Evolutionary conservation across 2,888 invertebrate genomes (phyloP).

Genomic region (Cenopis cana): DNA sequence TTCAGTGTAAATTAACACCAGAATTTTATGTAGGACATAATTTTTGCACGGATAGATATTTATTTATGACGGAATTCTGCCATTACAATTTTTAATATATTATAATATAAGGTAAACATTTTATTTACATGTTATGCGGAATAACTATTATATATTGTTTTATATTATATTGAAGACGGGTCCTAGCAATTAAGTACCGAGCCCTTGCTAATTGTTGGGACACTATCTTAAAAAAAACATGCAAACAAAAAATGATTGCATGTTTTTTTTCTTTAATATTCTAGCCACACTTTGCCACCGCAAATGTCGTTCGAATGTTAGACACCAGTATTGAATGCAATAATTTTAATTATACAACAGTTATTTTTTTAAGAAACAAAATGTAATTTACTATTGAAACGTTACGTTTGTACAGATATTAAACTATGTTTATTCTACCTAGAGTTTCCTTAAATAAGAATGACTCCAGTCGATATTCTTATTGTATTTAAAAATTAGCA

Average conservation of each 20-base stretch:
- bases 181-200: slow-evolving; percentile 68
- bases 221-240: slow-evolving; percentile 58
- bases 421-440: slow-evolving; percentile 27
- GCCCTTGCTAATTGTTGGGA: slow-evolving; percentile 74
- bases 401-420: slow-evolving; percentile 38
- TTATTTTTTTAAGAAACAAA: slow-evolving; percentile 39
- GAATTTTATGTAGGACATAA: slow-evolving; percentile 32
- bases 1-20: slow-evolving; percentile 48
- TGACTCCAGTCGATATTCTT: slow-evolving; percentile 68
- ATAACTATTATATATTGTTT: slow-evolving; percentile 61
- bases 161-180: slow-evolving; percentile 57
- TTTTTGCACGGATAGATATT: slow-evolving; percentile 40
- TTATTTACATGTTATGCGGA: slow-evolving; percentile 62
- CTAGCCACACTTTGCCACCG: slow-evolving; percentile 52
- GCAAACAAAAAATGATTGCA: slow-evolving; percentile 46
- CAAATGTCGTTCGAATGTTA: slow-evolving; percentile 51
- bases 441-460: slow-evolving; percentile 28
- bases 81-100: slow-evolving; percentile 37
- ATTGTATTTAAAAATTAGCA: slow-evolving; percentile 66
- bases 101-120: slow-evolving; percentile 34
- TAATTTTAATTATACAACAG: slow-evolving; percentile 54
- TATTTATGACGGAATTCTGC: slow-evolving; percentile 34
- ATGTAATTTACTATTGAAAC: slow-evolving; percentile 18
- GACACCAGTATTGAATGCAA: slow-evolving; percentile 52
- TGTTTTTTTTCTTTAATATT: slow-evolving; percentile 50